Evolutionary conservation across 2,797 vertebrate species (phyloP).

Genomic region (Phoebastria nigripes): DNA sequence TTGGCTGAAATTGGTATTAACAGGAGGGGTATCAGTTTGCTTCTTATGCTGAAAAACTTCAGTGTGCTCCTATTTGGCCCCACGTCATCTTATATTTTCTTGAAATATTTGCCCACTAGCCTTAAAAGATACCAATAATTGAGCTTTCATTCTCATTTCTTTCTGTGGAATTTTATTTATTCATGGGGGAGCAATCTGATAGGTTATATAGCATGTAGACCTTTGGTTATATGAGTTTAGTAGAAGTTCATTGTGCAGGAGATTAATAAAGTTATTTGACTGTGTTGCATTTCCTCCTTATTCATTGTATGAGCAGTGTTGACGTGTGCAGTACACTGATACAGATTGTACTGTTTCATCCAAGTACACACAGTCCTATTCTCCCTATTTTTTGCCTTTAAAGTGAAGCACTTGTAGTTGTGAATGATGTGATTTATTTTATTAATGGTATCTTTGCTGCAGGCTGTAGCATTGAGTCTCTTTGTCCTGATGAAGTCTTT

Average conservation of each 20-base stretch:
- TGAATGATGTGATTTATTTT: slow-evolving; percentile 63
- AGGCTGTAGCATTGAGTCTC: slow-evolving; percentile 27
- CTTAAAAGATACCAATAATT: background rate
- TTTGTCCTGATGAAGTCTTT: slow-evolving; percentile 23
- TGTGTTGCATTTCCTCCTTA: slow-evolving; percentile 58
- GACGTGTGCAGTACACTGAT: slow-evolving; percentile 56
- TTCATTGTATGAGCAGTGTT: slow-evolving; percentile 46
- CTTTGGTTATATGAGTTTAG: background rate
- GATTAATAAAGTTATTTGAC: slow-evolving; percentile 57
- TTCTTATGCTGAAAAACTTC: background rate
- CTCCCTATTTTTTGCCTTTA: slow-evolving; percentile 47
- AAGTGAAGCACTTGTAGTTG: slow-evolving; percentile 32
- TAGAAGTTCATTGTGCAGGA: slow-evolving; percentile 23
- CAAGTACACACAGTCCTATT: slow-evolving; percentile 60
- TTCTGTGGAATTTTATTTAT: background rate
- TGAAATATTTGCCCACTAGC: background rate
- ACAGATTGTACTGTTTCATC: slow-evolving; percentile 64
- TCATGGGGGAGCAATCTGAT: background rate
- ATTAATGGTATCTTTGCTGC: slow-evolving; percentile 60
- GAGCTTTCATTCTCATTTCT: background rate
- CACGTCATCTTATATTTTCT: background rate
- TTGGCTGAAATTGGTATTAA: background rate
- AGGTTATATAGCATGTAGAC: background rate
- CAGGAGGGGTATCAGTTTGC: background rate
- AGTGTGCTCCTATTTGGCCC: background rate